Base-by-base conservation (phyloP, 2,888 invertebrate genomes). In the Siphonodentalium dalli region DNA sequence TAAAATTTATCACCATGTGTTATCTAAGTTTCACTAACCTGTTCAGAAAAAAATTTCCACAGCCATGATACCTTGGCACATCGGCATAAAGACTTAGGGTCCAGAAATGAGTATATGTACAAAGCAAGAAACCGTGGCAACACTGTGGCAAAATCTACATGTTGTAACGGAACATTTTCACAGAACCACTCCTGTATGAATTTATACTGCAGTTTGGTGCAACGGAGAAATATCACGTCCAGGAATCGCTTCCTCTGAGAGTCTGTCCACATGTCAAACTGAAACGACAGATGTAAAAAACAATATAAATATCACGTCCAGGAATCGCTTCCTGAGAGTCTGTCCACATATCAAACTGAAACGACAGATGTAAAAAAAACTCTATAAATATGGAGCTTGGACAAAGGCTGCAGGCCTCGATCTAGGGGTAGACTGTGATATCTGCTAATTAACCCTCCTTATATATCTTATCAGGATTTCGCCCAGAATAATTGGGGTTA, bases 231-330 rank as follows among this genome's bases (percentile, higher is more conserved):
- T 18, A 79, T 60, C n/a, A 69, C 61, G 27, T 71, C 67, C 33
- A 80, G 65, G 54, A 80, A 80, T 18, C 73, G 52, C 52, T 77
- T 75, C 28, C 80, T n/a, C n/a, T 81, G 81, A 4, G 71, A 64
- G 58, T 78, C 77, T n/a, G 74, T 76, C 81, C 81, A 81, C 29
- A 80, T 48, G 52, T 80, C 81, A 72, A 79, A 81, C 80, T 80
- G 64, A 28, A 68, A 49, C 8, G 27, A 46, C 21, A 39, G 39
- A 37, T 28, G 23, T 23, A 15, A 46, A 37, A 13, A 20, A 2
- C 41, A 34, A 13, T 23, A 9, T 24, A 21, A 6, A 11, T 21
- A 29, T n/a, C n/a, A n/a, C n/a, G 31, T 69, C 67, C 33, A 80
- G 65, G 54, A 80, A 80, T 18, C 73, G 52, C 52, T 77, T 75